Conservation (phyloP, 2,797 vertebrate genomes). For the Podarcis siculus region DNA sequence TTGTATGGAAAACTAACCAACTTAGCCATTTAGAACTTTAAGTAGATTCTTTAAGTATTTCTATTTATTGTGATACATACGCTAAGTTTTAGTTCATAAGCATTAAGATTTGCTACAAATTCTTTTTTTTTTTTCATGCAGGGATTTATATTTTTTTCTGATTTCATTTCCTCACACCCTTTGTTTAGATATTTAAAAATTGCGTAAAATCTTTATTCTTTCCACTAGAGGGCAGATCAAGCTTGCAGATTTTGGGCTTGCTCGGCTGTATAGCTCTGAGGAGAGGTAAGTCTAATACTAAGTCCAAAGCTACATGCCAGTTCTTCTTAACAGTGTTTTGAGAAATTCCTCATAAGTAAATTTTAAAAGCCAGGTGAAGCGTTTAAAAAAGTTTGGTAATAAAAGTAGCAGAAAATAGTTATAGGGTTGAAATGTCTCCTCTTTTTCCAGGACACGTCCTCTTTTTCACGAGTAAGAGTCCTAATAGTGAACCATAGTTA, state of each 20-base stretch:
- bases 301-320: conserved; percentile 18
- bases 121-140: neutral
- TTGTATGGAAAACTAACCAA: neutral
- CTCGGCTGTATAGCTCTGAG: conserved; percentile 85
- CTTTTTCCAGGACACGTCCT: too few relatives aligned
- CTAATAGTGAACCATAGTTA: too few relatives aligned
- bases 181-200: neutral
- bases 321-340: neutral
- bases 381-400: neutral
- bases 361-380: neutral
- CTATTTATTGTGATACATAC: neutral
- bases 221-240: conserved; percentile 86
- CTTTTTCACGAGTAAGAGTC: too few relatives aligned
- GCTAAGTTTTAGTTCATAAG: neutral
- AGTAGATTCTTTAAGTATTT: neutral
- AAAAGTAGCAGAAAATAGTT: neutral
- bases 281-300: conserved; percentile 79
- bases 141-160: neutral
- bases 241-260: conserved; percentile 86
- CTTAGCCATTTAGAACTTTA: neutral
- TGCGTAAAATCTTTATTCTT: conserved; percentile 66
- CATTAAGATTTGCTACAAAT: neutral
- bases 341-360: neutral
- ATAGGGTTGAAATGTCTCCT: too few relatives aligned
- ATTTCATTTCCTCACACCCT: neutral